phyloP scores from a whole-genome alignment of 2,888 invertebrate species.

The Drosophila robusta region DNA sequence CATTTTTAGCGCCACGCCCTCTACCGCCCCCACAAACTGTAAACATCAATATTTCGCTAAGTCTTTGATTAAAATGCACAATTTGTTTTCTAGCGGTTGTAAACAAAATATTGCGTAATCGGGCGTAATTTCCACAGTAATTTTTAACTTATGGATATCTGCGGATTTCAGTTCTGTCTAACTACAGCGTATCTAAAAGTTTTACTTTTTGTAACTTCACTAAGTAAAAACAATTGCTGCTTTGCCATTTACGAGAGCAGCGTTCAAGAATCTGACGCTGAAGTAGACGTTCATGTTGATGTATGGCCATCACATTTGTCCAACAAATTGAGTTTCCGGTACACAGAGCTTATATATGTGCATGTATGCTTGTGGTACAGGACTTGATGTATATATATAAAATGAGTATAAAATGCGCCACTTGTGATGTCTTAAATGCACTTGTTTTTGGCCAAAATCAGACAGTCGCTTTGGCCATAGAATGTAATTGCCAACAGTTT shows the following conservation, averaged over 20 bases:
- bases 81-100: too few relatives aligned
- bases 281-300: slow-evolving; percentile 4
- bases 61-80: too few relatives aligned
- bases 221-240: slow-evolving; percentile 2
- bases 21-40: too few relatives aligned
- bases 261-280: not conserved
- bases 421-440: slow-evolving; percentile 6
- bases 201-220: not conserved
- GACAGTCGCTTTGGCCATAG: slow-evolving; percentile 16
- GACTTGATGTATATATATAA: not conserved
- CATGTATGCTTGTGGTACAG: not conserved
- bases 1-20: too few relatives aligned
- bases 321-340: slow-evolving; percentile 64
- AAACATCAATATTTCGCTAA: too few relatives aligned
- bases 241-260: slow-evolving; percentile 9
- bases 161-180: not conserved
- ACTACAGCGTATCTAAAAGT: not conserved
- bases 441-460: slow-evolving; percentile 13
- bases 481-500: slow-evolving; percentile 42
- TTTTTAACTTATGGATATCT: not conserved
- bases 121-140: too few relatives aligned
- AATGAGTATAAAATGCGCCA: slow-evolving; percentile 14
- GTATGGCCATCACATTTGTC: slow-evolving; percentile 40
- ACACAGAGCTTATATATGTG: slow-evolving; percentile 11
- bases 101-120: too few relatives aligned